Evolutionary conservation across 2,888 invertebrate species (phyloP).

Genomic region (Euzetes globulus): DNA sequence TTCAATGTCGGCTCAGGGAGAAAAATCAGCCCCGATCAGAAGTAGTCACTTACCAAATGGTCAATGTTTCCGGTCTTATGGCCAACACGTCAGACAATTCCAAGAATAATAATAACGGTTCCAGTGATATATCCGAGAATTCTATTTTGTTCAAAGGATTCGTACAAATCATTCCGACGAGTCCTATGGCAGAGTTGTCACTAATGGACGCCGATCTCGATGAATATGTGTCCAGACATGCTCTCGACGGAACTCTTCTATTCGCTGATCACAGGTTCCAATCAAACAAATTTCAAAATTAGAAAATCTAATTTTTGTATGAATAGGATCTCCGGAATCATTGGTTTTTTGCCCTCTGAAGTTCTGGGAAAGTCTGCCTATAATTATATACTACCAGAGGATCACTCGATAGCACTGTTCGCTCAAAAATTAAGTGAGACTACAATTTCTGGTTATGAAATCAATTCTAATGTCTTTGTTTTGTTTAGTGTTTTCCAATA

Average conservation of each 20-base stretch:
- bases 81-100: not conserved
- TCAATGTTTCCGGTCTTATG: constrained; percentile 14
- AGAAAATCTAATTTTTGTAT: constrained; percentile 15
- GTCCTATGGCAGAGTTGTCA: constrained; percentile 40
- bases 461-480: not conserved
- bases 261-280: constrained; percentile 68
- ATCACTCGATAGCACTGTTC: constrained; percentile 79
- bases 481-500: constrained; percentile 39
- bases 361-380: constrained; percentile 80
- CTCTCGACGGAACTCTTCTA: constrained; percentile 78
- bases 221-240: constrained; percentile 81
- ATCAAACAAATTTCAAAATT: constrained; percentile 4
- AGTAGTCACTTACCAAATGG: constrained; percentile 17
- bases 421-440: constrained; percentile 71
- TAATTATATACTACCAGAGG: constrained; percentile 79
- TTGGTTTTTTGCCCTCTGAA: constrained; percentile 81
- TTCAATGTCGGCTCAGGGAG: constrained; percentile 26
- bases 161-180: constrained; percentile 39
- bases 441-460: not conserved
- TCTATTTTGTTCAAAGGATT: constrained; percentile 39
- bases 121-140: not conserved
- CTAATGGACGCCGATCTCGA: constrained; percentile 52
- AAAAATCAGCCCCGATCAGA: constrained; percentile 23
- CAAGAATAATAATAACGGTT: not conserved
- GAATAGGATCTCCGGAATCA: constrained; percentile 69